These are phyloP conservation scores for Rhadinocentrus ornatus DNA, from an alignment of 2,797 vertebrate species.

Conservation along the genomic window DNA sequence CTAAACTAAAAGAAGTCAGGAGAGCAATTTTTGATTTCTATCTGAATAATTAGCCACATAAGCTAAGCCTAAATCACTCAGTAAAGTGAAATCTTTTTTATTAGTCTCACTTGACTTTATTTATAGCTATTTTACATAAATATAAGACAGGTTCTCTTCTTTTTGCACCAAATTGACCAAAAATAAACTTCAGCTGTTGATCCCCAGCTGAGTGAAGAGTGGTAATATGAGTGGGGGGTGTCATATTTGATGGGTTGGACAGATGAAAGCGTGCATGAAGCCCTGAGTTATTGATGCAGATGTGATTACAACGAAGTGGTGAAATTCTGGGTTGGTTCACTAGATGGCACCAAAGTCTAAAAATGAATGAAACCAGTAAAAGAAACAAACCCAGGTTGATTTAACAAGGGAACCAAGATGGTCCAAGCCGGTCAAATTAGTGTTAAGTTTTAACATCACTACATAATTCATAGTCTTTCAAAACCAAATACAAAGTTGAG, in stretches of 20 bases:
- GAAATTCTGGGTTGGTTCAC: conserved; percentile 4
- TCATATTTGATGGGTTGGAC: neutral
- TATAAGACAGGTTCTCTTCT: neutral
- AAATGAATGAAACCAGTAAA: neutral
- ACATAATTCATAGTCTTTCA: neutral
- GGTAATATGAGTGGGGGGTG: neutral
- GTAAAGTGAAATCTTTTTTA: neutral
- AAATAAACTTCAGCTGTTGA: neutral
- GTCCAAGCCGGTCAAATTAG: neutral
- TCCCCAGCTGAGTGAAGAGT: neutral
- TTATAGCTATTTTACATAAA: neutral
- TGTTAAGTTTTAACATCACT: neutral
- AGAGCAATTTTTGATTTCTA: too few species aligned
- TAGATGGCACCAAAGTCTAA: conserved; percentile 30
- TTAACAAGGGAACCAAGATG: neutral
- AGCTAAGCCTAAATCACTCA: neutral
- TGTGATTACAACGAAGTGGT: neutral
- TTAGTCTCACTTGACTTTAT: neutral
- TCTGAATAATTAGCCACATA: too few species aligned
- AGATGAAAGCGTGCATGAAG: neutral
- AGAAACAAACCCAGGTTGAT: neutral
- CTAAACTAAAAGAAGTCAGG: neutral
- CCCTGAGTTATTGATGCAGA: neutral
- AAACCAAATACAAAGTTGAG: neutral
- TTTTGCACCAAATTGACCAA: neutral